phyloP scores from a whole-genome alignment of 2,113 vertebrate species.

The Sapajus apella region DNA sequence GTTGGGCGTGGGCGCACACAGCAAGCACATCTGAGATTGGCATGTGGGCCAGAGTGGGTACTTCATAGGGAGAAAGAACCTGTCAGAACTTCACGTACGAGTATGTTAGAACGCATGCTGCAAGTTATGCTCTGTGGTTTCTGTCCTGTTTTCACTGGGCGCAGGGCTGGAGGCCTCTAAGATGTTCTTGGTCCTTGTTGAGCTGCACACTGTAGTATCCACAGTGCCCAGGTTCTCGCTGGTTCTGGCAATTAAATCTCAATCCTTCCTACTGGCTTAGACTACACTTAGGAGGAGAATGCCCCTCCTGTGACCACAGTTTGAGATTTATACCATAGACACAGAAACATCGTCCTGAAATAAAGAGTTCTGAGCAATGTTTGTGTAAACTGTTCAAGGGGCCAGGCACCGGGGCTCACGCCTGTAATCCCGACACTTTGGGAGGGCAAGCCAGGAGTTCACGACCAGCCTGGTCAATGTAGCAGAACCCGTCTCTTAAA shows the following conservation, averaged over 20 bases:
- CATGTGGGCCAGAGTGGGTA: neutral
- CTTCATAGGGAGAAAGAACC: neutral
- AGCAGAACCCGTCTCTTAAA: too few species aligned
- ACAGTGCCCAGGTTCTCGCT: neutral
- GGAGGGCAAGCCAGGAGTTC: too few species aligned
- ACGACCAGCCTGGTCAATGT: too few species aligned
- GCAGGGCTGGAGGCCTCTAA: neutral
- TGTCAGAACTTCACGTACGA: neutral
- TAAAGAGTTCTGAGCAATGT: neutral
- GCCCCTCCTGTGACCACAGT: fast-evolving
- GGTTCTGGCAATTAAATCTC: neutral
- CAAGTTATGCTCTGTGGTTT: neutral
- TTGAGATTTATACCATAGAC: neutral
- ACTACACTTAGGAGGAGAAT: neutral
- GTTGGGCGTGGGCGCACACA: neutral
- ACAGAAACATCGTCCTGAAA: neutral
- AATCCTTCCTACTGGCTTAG: neutral
- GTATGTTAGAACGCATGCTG: neutral
- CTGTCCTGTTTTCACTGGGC: neutral
- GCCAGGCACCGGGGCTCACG: too few species aligned
- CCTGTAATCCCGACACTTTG: too few species aligned
- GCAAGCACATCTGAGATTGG: neutral
- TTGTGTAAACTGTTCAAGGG: neutral
- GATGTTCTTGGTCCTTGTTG: neutral
- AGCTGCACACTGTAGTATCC: neutral